A percentile compares a stretch with the other conserved stretches of the same genome.
These are phyloP conservation scores for Gavia stellata DNA, from an alignment of 2,113 vertebrate genomes.

Conservation along the genomic window DNA sequence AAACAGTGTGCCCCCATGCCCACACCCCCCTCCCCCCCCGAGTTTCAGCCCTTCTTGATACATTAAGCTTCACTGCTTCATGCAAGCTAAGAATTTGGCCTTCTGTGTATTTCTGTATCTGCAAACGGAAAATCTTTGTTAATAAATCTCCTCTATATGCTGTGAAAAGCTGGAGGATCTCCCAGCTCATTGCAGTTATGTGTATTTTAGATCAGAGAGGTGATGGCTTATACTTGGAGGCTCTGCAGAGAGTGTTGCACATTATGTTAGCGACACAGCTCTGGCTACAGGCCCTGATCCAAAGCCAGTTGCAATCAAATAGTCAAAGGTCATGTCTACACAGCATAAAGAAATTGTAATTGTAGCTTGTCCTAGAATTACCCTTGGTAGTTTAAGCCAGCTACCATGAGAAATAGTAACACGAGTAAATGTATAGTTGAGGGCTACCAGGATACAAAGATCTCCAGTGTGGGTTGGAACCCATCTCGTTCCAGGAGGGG, in stretches of 20 bases:
- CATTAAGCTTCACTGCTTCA: not conserved
- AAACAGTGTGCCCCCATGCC: not conserved
- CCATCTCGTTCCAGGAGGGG: too few species aligned
- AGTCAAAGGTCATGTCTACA: conserved; percentile 57
- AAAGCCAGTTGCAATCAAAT: conserved; percentile 42
- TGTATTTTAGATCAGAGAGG: conserved; percentile 41
- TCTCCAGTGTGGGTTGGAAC: not conserved
- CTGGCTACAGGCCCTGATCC: conserved; percentile 40
- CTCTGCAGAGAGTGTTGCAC: conserved; percentile 28
- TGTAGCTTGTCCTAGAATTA: conserved; percentile 53
- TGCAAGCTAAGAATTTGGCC: not conserved
- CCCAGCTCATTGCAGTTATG: conserved; percentile 19
- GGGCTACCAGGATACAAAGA: not conserved
- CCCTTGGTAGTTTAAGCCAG: conserved; percentile 19
- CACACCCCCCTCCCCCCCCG: rapidly evolving
- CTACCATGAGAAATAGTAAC: not conserved
- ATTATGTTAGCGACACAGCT: conserved; percentile 2
- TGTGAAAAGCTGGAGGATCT: conserved; percentile 37
- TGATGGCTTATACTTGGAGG: conserved; percentile 15
- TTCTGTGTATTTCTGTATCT: not conserved
- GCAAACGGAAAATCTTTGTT: conserved; percentile 19
- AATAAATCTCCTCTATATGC: conserved; percentile 44
- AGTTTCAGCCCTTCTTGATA: not conserved
- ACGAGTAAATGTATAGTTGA: not conserved
- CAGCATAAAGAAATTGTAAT: conserved; percentile 27